Percentiles rank a stretch among this genome's conserved stretches.
Evolutionary conservation across 2,797 vertebrate species (phyloP).

Genomic region (Platyrinchus mystaceus): DNA sequence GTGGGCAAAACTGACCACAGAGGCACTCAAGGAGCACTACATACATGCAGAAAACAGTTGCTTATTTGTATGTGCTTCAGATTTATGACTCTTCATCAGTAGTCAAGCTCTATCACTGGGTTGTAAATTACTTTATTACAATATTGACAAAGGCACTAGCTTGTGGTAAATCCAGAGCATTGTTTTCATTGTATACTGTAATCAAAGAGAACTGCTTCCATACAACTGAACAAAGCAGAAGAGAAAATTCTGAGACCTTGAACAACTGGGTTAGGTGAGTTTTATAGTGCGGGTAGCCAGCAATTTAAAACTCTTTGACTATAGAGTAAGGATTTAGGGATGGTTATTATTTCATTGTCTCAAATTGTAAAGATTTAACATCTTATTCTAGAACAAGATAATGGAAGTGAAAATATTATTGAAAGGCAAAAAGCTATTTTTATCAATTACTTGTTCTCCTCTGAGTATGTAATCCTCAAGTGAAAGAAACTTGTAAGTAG

Average conservation of each 20-base stretch:
- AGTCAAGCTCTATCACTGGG: neutral
- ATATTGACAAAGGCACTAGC: neutral
- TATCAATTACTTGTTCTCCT: constrained; percentile 54
- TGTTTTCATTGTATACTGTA: neutral
- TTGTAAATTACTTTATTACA: neutral
- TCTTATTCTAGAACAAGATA: constrained; percentile 26
- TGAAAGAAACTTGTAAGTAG: constrained; percentile 6
- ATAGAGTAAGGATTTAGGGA: neutral
- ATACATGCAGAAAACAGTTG: neutral
- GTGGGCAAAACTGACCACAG: neutral
- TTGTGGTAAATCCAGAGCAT: neutral
- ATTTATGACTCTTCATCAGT: neutral
- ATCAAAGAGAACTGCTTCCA: neutral
- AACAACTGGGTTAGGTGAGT: neutral
- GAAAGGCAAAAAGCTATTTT: constrained; percentile 36
- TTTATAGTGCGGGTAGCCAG: neutral
- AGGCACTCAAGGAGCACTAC: neutral
- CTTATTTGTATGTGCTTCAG: neutral
- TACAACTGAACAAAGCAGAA: neutral
- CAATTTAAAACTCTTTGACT: neutral
- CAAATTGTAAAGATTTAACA: neutral
- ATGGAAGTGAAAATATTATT: neutral
- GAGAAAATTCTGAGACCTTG: constrained; percentile 3
- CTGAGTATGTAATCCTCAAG: constrained; percentile 43
- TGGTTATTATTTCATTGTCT: constrained; percentile 2